Conservation (phyloP, 2,113 vertebrate species). For the Barbus barbus region DNA sequence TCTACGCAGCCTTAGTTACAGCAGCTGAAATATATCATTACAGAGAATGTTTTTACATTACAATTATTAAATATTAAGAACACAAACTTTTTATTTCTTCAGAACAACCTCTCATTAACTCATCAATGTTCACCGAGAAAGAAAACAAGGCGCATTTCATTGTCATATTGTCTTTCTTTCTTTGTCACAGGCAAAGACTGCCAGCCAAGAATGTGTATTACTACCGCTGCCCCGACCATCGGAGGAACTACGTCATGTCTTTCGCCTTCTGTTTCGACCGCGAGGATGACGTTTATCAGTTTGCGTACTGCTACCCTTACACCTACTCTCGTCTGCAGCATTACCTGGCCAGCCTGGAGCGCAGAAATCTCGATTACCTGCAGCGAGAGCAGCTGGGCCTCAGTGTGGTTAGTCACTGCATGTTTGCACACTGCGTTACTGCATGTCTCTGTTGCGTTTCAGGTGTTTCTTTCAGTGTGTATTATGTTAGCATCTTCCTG, state of each 20-base stretch:
- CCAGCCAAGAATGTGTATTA: conserved; percentile 97
- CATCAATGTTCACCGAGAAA: background rate
- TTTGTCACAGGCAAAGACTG: conserved; percentile 87
- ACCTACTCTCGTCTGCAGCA: conserved; percentile 96
- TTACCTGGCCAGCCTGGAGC: conserved; percentile 89
- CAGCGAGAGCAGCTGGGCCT: conserved; percentile 89
- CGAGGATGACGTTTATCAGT: conserved; percentile 92
- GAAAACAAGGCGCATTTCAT: background rate
- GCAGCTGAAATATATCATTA: background rate
- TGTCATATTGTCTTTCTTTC: background rate
- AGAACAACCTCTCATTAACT: background rate
- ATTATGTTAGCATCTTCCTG: background rate
- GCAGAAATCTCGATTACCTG: conserved; percentile 88
- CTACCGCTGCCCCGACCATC: conserved; percentile 95
- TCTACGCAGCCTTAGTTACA: background rate
- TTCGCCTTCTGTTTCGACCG: conserved; percentile 98
- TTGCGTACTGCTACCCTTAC: conserved; percentile 98
- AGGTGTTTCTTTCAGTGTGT: conserved; percentile 22
- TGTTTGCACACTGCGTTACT: conserved; percentile 8
- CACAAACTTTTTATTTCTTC: background rate
- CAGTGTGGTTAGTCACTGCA: conserved; percentile 80
- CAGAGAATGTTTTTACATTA: background rate
- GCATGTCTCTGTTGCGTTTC: background rate
- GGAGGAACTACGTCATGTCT: conserved; percentile 97
- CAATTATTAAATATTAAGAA: background rate